Evolutionary conservation across 2,113 vertebrate species (phyloP).

Genomic region (Hippoglossus stenolepis): DNA sequence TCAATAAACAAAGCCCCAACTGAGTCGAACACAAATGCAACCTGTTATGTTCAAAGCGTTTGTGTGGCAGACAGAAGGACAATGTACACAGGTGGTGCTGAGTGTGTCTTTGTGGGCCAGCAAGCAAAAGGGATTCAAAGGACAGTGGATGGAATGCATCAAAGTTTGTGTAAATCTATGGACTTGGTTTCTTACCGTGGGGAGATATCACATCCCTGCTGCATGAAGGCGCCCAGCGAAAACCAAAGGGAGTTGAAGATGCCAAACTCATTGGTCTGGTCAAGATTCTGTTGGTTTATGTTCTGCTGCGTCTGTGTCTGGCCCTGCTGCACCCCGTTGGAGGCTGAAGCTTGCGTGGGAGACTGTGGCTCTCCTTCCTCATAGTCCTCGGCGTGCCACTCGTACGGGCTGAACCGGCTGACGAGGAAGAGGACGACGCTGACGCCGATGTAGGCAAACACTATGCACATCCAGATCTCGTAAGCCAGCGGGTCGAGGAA

Average conservation of each 20-base stretch:
- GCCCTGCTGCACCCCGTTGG: conserved; percentile 86
- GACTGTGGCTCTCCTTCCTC: conserved; percentile 91
- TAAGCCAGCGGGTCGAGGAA: conserved; percentile 98
- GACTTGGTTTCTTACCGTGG: conserved; percentile 86
- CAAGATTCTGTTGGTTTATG: conserved; percentile 81
- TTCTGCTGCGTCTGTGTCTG: conserved; percentile 88
- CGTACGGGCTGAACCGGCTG: conserved; percentile 98
- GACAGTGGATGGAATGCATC: not conserved
- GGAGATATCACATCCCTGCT: conserved; percentile 99
- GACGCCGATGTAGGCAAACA: conserved; percentile 99
- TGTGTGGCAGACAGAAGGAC: too few relatives aligned
- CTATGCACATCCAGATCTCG: conserved; percentile 99
- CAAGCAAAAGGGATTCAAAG: conserved; percentile 21
- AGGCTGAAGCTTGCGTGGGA: conserved; percentile 75
- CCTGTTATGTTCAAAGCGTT: too few relatives aligned
- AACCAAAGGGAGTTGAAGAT: conserved; percentile 99
- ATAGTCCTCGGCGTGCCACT: conserved; percentile 96
- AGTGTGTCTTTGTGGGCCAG: too few relatives aligned
- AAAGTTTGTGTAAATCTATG: not conserved
- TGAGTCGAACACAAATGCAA: too few relatives aligned
- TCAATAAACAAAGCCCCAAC: conserved; percentile 44
- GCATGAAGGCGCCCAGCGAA: conserved; percentile 98
- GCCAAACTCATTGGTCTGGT: conserved; percentile 95
- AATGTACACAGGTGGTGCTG: too few relatives aligned
- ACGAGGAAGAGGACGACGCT: conserved; percentile 98